These are phyloP conservation scores for Plagiodera versicolora DNA, from an alignment of 2,888 invertebrate genomes.

Conservation along the genomic window DNA sequence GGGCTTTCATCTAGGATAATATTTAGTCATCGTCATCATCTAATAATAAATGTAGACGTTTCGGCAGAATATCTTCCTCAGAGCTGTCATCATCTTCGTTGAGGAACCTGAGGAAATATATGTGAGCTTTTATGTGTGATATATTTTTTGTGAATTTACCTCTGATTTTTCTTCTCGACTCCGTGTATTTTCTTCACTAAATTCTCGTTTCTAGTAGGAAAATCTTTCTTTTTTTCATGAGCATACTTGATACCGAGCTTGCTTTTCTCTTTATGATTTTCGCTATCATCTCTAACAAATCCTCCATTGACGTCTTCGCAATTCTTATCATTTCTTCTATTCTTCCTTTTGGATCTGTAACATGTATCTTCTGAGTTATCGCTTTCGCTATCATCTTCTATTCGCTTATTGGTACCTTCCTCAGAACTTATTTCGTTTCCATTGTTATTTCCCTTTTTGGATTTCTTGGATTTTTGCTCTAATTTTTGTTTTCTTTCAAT, in stretches of 20 bases:
- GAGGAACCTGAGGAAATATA: constrained; percentile 19
- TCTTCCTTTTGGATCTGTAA: not conserved
- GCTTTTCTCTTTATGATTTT: constrained; percentile 28
- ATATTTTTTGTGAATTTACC: no score
- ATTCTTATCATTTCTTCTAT: constrained; percentile 1
- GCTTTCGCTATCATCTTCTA: not conserved
- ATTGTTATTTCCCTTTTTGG: constrained; percentile 3
- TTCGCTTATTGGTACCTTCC: not conserved
- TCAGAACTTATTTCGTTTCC: constrained; percentile 7
- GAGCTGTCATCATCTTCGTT: constrained; percentile 37
- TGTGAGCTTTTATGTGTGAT: no score
- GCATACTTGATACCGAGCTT: constrained; percentile 43
- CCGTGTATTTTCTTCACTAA: constrained; percentile 41
- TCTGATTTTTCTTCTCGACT: constrained; percentile 28
- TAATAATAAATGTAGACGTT: constrained; percentile 11
- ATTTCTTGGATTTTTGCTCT: constrained; percentile 3
- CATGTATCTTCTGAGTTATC: not conserved
- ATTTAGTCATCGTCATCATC: constrained; percentile 15
- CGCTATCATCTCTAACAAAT: constrained; percentile 19
- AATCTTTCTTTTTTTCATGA: constrained; percentile 42
- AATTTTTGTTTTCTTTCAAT: not conserved
- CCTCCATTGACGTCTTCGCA: constrained; percentile 3
- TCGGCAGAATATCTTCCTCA: constrained; percentile 33
- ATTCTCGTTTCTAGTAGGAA: constrained; percentile 31
- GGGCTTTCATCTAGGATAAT: no score